Base-by-base conservation (phyloP, 2,113 vertebrate genomes). In the Triplophysa rosa region DNA sequence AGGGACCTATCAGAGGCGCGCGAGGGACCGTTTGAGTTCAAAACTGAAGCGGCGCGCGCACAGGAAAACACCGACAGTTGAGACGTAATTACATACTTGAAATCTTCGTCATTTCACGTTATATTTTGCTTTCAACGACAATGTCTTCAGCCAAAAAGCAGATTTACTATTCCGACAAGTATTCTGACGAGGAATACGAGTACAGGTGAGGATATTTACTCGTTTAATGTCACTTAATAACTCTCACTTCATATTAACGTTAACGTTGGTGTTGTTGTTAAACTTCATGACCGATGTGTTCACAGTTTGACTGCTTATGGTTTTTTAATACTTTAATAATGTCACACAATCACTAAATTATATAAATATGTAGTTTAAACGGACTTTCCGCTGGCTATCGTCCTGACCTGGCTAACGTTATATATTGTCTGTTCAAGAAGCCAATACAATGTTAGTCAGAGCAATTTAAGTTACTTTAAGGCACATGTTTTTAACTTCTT, bases 131-230 rank as follows among this genome's bases (percentile, higher is more conserved):
- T 63, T 67, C 24, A 16, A 80, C 82, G 13, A 78, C 63, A 59
- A 93, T 93, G 92, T 92, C 93, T 77, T 54, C 74, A 7, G 45
- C 23, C 8, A 92, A 92, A 56, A 93, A 91, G 70, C 89, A 91
- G 45, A 93, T 93, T 81, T 91, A 90, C 83, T 93, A 93, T 45
- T 93, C 93, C 4, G 93, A 93, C 77, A 93, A 93, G 77, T 93
- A 93, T 87, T 91, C 79, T 37, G 93, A 93, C 17, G 93, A 93
- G 13, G 90, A 92, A 64, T 93, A 88, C 61, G 93, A 93, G 77
- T 93, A 93, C 88, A 93, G 93, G 93, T 93, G 62, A 42, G 78
- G 72, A 7, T 59, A 45, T 10, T 37, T 1, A 61, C 8, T 62
- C 49, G 59, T 40, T 13, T 42, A 37, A 33, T 8, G 5, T 62